Evolutionary conservation across 37 sponge, comb jelly and placozoan genomes (phyloP).

Genomic region (Aplysina aerophoba): DNA sequence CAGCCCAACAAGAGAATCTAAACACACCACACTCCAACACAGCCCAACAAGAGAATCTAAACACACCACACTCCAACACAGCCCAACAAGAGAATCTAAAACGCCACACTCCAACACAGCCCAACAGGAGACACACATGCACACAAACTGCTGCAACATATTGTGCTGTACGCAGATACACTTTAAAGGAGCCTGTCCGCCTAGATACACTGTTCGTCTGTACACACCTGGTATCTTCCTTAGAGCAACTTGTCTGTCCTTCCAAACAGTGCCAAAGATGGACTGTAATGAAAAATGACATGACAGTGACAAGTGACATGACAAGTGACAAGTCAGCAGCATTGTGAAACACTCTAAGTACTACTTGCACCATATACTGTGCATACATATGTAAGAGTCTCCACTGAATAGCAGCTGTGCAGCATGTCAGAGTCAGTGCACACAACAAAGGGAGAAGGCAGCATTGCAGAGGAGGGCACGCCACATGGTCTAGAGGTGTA

Average conservation of each 20-base stretch:
- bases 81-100: background rate
- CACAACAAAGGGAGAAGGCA: background rate
- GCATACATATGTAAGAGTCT: too few species aligned
- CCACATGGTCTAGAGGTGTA: background rate
- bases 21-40: background rate
- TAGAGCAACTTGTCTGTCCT: conserved; percentile 66
- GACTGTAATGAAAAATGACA: conserved; percentile 41
- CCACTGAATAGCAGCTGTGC: too few species aligned
- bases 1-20: too few species aligned
- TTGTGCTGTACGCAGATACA: too few species aligned
- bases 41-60: too few species aligned
- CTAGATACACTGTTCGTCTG: too few species aligned
- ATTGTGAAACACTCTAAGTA: background rate
- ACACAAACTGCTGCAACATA: too few species aligned
- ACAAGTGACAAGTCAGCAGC: too few species aligned
- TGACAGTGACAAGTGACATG: too few species aligned
- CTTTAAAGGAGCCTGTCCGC: too few species aligned
- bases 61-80: background rate
- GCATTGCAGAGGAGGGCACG: background rate
- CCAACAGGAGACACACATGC: background rate
- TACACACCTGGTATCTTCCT: conserved; percentile 75
- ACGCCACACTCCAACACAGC: background rate
- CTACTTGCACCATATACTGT: background rate
- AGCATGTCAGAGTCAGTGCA: background rate
- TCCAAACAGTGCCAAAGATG: conserved; percentile 70